Evolutionary conservation across 2,797 vertebrate species (phyloP).

Genomic region (Stomatorhinus walkeri): DNA sequence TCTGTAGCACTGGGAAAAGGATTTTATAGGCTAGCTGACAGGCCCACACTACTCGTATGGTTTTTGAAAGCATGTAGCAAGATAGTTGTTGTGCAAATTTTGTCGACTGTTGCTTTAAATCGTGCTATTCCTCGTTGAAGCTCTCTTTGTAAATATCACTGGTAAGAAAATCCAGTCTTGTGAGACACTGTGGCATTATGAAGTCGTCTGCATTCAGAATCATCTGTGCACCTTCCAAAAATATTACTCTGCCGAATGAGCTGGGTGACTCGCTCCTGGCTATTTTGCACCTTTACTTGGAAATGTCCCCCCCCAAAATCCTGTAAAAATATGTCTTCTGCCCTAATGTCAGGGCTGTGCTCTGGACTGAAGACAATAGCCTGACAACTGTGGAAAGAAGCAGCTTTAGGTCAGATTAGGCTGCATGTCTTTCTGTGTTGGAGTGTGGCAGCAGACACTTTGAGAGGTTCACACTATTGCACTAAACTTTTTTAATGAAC

Average conservation of each 20-base stretch:
- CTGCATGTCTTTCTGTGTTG: conserved; percentile 59
- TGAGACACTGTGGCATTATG: conserved; percentile 59
- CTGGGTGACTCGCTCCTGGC: conserved; percentile 63
- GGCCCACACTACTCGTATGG: conserved; percentile 61
- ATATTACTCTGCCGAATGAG: conserved; percentile 39
- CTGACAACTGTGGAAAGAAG: conserved; percentile 58
- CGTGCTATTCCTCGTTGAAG: conserved; percentile 62
- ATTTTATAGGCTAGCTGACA: conserved; percentile 57
- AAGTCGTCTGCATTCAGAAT: conserved; percentile 60
- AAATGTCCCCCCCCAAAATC: conserved; percentile 55
- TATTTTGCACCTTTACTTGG: conserved; percentile 69
- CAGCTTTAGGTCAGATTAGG: conserved; percentile 57
- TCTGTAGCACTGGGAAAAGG: conserved; percentile 46
- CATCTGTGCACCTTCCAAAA: conserved; percentile 60
- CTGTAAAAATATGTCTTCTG: conserved; percentile 53
- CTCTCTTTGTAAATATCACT: conserved; percentile 67
- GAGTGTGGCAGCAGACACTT: conserved; percentile 68
- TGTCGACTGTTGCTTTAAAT: conserved; percentile 60
- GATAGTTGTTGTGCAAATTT: conserved; percentile 59
- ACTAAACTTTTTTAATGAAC: conserved; percentile 93
- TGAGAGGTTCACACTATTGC: conserved; percentile 89
- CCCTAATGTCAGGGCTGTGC: conserved; percentile 62
- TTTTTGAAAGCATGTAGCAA: conserved; percentile 49
- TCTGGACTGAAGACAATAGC: conserved; percentile 65
- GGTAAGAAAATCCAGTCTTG: conserved; percentile 62